Evolutionary conservation across 2,797 vertebrate species (phyloP).

Genomic region (Cephalopachus bancanus): DNA sequence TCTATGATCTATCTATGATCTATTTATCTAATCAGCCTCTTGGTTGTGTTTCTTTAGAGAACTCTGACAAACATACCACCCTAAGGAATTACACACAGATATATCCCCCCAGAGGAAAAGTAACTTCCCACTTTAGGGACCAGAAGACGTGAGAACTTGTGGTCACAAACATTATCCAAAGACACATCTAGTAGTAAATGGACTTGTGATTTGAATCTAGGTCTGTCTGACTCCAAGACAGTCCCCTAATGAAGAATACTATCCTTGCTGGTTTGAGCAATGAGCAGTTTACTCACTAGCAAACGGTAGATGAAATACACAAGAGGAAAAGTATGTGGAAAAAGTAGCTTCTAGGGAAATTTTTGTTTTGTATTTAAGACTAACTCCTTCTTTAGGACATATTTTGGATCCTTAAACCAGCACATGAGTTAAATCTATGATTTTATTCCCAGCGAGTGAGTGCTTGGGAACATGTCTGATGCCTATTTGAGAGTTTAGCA

Average conservation of each 20-base stretch:
- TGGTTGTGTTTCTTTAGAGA: background rate
- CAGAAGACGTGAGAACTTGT: background rate
- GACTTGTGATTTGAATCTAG: background rate
- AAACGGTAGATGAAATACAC: background rate
- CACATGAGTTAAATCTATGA: background rate
- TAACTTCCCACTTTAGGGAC: background rate
- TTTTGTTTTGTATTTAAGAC: conserved; percentile 49
- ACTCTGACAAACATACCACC: background rate
- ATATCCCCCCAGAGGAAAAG: background rate
- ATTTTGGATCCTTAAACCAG: background rate
- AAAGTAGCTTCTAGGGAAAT: background rate
- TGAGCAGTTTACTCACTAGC: background rate
- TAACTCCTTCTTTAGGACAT: background rate
- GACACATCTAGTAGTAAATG: background rate
- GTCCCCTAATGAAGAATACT: background rate
- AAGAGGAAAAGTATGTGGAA: background rate
- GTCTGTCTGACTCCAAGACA: background rate
- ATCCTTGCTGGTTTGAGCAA: background rate
- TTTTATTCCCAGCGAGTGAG: background rate
- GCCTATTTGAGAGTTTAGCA: background rate
- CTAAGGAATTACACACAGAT: background rate
- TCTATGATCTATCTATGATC: background rate
- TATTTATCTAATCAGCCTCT: background rate
- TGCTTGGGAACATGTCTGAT: background rate
- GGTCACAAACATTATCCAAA: background rate